phyloP scores from a whole-genome alignment of 2,888 invertebrate species.

The Ferrisia virgata region DNA sequence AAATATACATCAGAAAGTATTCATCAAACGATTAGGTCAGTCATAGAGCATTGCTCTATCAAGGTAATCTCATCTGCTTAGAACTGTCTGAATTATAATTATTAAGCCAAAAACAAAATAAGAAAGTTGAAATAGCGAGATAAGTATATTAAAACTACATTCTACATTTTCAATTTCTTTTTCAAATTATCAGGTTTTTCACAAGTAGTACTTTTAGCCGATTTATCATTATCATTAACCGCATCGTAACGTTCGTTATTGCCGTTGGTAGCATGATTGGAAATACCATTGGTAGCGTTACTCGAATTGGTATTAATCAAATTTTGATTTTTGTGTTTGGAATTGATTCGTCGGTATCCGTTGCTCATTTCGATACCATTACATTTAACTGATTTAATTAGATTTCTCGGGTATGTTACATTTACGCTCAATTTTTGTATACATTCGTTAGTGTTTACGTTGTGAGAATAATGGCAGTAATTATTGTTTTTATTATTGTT shows the following conservation, averaged over 20 bases:
- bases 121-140: neutral
- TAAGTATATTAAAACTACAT: neutral
- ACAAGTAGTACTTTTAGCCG: neutral
- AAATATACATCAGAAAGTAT: too few relatives aligned
- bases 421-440: constrained; percentile 9
- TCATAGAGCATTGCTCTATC: neutral
- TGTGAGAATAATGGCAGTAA: constrained; percentile 39
- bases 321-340: constrained; percentile 31
- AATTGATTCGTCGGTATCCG: neutral
- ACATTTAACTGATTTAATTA: neutral
- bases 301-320: neutral
- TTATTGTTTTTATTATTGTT: constrained; percentile 55
- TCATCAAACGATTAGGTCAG: neutral
- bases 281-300: neutral
- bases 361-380: neutral
- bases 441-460: constrained; percentile 8
- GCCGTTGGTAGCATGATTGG: neutral
- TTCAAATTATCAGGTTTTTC: constrained; percentile 4
- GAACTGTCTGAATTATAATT: neutral
- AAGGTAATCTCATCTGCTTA: neutral
- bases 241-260: neutral
- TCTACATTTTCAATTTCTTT: constrained; percentile 1
- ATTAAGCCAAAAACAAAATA: neutral
- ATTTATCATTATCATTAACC: neutral
- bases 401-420: neutral